phyloP scores from a whole-genome alignment of 2,888 invertebrate species.

The Carcina quercana region DNA sequence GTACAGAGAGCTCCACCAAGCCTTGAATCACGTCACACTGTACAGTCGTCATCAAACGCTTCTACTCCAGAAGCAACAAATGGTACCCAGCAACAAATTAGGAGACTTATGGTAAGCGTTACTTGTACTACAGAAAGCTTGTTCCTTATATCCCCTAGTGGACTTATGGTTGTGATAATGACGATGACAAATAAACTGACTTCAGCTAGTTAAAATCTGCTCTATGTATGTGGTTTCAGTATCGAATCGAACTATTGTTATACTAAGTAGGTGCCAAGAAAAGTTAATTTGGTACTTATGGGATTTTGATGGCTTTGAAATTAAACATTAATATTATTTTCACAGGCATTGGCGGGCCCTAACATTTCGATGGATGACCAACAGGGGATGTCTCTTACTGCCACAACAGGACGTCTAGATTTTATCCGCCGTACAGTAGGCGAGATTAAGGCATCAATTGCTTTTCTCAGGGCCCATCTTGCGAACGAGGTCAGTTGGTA shows the following conservation, averaged over 20 bases:
- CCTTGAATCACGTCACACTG: slow-evolving; percentile 19
- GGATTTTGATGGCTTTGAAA: too few relatives aligned
- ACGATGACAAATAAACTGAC: too few relatives aligned
- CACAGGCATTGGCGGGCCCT: slow-evolving; percentile 24
- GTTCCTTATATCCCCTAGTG: too few relatives aligned
- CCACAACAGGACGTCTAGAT: slow-evolving; percentile 44
- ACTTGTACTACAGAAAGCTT: too few relatives aligned
- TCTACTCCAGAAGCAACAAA: slow-evolving; percentile 1
- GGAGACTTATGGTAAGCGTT: slow-evolving; percentile 32
- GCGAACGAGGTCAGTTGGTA: slow-evolving; percentile 27
- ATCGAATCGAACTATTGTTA: too few relatives aligned
- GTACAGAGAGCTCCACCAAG: slow-evolving; percentile 90
- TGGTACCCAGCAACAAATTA: slow-evolving; percentile 29
- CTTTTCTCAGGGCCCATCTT: slow-evolving; percentile 23
- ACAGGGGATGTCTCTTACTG: slow-evolving; percentile 30
- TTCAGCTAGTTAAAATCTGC: too few relatives aligned
- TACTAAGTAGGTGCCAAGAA: too few relatives aligned
- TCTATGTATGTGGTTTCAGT: too few relatives aligned
- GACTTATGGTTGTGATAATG: too few relatives aligned
- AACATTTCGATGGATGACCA: slow-evolving; percentile 27
- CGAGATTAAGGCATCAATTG: slow-evolving; percentile 36
- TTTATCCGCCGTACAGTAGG: slow-evolving; percentile 38
- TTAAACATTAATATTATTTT: slow-evolving; percentile 8
- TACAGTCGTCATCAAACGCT: not conserved
- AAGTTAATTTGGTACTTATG: too few relatives aligned